Evolutionary conservation across 2,888 invertebrate genomes (phyloP).

Genomic region (Gnatocerus cornutus): DNA sequence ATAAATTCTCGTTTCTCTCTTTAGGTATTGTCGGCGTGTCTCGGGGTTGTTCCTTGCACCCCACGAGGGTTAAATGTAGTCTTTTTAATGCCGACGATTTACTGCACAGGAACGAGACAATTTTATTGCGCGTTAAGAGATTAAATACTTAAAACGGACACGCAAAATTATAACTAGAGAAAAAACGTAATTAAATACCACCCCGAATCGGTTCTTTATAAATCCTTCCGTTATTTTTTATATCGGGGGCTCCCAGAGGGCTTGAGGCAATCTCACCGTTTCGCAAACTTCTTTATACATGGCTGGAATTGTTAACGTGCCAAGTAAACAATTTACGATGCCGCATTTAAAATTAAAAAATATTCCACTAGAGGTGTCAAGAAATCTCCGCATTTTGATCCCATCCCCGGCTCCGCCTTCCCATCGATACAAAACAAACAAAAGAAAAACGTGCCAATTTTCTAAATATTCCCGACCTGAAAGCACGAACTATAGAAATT

Average conservation of each 20-base stretch:
- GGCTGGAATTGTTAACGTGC: not conserved
- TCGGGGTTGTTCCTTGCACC: not conserved
- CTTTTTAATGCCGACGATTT: conserved; percentile 26
- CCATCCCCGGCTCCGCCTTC: too few relatives aligned
- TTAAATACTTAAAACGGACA: too few relatives aligned
- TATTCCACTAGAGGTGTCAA: too few relatives aligned
- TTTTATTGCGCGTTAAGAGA: not conserved
- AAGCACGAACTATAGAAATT: conserved; percentile 20
- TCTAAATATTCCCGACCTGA: conserved; percentile 13
- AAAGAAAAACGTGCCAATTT: conserved; percentile 34
- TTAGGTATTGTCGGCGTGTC: conserved; percentile 17
- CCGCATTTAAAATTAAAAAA: too few relatives aligned
- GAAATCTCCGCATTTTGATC: too few relatives aligned
- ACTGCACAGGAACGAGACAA: not conserved
- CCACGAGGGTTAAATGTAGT: conserved; percentile 7
- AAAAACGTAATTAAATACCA: not conserved
- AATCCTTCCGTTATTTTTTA: not conserved
- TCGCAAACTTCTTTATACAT: not conserved
- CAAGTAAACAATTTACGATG: not conserved
- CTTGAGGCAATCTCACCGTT: not conserved
- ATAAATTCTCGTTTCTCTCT: conserved; percentile 33
- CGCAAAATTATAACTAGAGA: too few relatives aligned
- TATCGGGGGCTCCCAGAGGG: not conserved
- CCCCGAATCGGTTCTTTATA: not conserved
- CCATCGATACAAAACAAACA: conserved; percentile 33